Evolutionary conservation across 2,888 invertebrate species (phyloP), one percentile per base, ranked within the genome.

Genomic region (Belgica antarctica): DNA sequence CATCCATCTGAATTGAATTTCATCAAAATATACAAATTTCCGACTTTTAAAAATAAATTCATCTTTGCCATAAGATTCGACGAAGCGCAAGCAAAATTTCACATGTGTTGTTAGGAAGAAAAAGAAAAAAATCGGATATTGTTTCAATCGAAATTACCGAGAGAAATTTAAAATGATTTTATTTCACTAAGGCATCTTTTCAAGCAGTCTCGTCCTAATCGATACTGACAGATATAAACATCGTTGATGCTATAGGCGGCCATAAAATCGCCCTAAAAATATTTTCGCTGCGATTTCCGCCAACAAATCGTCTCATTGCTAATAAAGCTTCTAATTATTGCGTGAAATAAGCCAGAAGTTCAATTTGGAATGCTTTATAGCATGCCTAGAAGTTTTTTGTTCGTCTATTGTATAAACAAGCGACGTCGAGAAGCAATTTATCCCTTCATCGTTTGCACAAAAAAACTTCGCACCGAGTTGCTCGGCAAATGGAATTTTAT

Each of bases 1-100:
- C n/a, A n/a, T n/a, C n/a, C n/a, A 31, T 31, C 12, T 12, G 34
- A 31, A 8, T 41, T 41, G 12, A 41, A 7, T 41, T 12, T 41
- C 4, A 41, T 41, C 41, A 41, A 41, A 41, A 41, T n/a, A n/a
- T 41, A 7, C 41, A 41, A 41, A 41, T 41, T 41, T 41, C 41
- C 41, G 12, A 8, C 34, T 31, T n/a, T 31, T 31, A 31, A 31
- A 12, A 31, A 31, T 12, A 31, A 31, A 31, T 31, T 31, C 7
- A 31, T 31, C 34, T 31, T 31, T 12, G 34, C 5, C 5, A 31
- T 12, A 31, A 31, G 34, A 31, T 31, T 5, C 5, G 12, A 31
- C 12, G 12, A 31, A 31, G 34, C 12, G 12, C 34, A 41, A 41
- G n/a, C 41, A 41, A 41, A 12, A n/a, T 12, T 7, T 41, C 41